Evolutionary conservation across 1,140 invertebrate genomes (phyloP).

Genomic region (Pogonognathellus flavescens): DNA sequence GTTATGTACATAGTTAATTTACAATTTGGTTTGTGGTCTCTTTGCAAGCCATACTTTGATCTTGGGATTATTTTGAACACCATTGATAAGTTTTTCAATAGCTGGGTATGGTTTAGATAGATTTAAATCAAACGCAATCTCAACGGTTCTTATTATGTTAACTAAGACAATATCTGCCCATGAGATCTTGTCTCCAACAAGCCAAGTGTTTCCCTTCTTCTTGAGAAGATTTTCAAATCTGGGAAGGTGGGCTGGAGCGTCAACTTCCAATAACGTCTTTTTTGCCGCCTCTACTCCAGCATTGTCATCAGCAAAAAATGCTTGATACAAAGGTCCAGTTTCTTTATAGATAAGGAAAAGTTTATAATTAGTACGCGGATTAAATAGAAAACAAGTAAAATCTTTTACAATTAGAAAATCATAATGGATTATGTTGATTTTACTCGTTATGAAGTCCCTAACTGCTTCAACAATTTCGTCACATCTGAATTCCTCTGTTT

Average conservation of each 20-base stretch:
- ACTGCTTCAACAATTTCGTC: slow-evolving; percentile 72
- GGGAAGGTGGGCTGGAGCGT: background rate
- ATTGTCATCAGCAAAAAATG: background rate
- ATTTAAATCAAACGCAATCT: background rate
- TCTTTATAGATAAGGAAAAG: too few relatives aligned
- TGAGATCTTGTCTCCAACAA: too few relatives aligned
- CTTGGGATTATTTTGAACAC: background rate
- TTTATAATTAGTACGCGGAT: too few relatives aligned
- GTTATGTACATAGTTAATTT: too few relatives aligned
- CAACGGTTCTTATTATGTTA: background rate
- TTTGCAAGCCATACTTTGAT: background rate
- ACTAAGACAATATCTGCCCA: slow-evolving; percentile 40
- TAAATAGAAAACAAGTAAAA: background rate
- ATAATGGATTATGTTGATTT: too few relatives aligned
- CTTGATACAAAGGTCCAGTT: background rate
- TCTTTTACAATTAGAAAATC: too few relatives aligned
- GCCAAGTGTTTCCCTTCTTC: too few relatives aligned
- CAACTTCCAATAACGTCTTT: background rate
- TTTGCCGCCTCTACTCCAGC: background rate
- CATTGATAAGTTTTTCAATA: background rate
- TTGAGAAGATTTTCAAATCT: slow-evolving; percentile 51
- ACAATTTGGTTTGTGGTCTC: background rate
- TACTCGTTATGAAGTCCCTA: background rate
- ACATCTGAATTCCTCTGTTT: slow-evolving; percentile 79
- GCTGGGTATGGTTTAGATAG: background rate